Evolutionary conservation across 2,888 invertebrate genomes (phyloP), one percentile per base, ranked within the genome.

Genomic region (Aleiodes alternator): DNA sequence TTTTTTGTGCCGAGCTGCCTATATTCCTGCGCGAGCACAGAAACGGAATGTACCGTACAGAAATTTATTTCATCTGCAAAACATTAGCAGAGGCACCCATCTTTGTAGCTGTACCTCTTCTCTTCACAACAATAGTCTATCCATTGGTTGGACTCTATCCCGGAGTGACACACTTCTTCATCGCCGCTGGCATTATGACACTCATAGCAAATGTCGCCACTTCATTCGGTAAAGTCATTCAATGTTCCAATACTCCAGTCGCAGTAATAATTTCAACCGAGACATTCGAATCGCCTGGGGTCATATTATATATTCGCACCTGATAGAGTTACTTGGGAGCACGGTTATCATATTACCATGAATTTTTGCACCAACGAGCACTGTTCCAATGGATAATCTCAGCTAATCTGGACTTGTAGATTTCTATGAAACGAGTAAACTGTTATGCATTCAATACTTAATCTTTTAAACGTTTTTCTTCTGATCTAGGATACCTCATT

Each of bases 21-120:
- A 94, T 98, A 78, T 97, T 98, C 88, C 91, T 97, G 80, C 91
- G 97, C 12, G 98, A 98, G 87, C 95, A 97, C 84, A 93, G 94
- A 78, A 96, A 96, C 85, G 97, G 97, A 53, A 95, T 98, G 92
- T 98, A 98, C 85, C 92, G 97, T 69, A 95, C 96, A 0, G 96
- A 96, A 83, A 94, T 97, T 0, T 98, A 98, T 89, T 98, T 97
- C 90, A 87, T 98, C 31, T 95, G 96, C 73, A 98, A 98, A 91
- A 97, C 96, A 0, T 84, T 97, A 53, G 96, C 97, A 0, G 98
- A 98, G 85, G 90, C 96, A 0, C 98, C 98, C 0, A 92, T 97
- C 59, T 97, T 97, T 86, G 92, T 96, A 0, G 91, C 94, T 6
- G 93, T 97, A 53, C 97, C 98, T 0, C 86, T 96, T 8, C 90